These are phyloP conservation scores for Ellobius talpinus DNA, from an alignment of 2,113 vertebrate genomes.

Conservation along the genomic window DNA sequence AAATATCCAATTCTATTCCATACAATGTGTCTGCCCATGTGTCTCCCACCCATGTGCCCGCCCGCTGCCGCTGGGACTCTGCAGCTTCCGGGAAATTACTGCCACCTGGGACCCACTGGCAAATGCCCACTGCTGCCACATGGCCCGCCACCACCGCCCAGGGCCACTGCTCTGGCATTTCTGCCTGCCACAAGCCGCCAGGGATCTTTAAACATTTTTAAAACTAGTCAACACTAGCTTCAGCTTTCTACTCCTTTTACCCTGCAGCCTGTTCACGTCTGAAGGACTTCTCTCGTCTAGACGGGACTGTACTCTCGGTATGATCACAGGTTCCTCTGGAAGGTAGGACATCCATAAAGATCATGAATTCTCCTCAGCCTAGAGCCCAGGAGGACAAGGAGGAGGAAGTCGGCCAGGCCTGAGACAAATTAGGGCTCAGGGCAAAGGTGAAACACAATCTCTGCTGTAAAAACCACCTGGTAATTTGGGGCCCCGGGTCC, in stretches of 20 bases:
- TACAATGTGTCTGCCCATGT: too few species aligned
- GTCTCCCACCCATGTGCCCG: too few species aligned
- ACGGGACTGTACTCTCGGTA: fast-evolving
- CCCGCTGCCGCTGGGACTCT: too few species aligned
- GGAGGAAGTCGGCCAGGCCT: neutral
- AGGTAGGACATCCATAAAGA: neutral
- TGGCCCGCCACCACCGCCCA: too few species aligned
- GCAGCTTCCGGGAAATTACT: too few species aligned
- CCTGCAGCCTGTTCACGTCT: fast-evolving
- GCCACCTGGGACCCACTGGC: too few species aligned
- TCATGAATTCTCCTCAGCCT: neutral
- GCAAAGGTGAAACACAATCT: constrained; percentile 15
- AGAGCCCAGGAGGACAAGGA: neutral
- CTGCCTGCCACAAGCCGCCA: too few species aligned
- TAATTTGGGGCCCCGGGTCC: neutral
- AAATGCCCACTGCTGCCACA: too few species aligned
- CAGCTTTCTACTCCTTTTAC: fast-evolving
- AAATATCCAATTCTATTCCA: too few species aligned
- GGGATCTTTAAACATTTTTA: too few species aligned
- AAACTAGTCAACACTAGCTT: fast-evolving
- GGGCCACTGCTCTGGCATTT: too few species aligned
- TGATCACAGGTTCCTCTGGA: fast-evolving
- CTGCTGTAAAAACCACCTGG: neutral
- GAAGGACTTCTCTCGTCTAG: neutral
- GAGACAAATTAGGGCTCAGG: neutral